Evolutionary conservation across 1,140 invertebrate species (phyloP), one percentile per base, ranked within the genome.

Genomic region (Ganaspis sp.): DNA sequence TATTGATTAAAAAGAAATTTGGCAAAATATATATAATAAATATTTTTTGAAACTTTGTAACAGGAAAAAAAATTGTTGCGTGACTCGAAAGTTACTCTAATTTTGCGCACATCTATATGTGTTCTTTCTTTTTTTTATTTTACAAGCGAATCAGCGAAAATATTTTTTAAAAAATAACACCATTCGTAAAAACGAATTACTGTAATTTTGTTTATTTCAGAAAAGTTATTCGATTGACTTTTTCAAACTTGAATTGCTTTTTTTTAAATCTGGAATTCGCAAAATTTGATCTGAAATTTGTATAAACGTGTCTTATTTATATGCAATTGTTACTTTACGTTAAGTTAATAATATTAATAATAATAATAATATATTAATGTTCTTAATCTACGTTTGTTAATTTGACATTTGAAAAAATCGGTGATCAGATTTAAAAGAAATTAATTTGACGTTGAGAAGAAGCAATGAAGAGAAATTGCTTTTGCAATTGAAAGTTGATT

Each of bases 101-200:
- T 29, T 29, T 64, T n/a, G 8, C 12, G 23, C 8, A 49, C 17
- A 15, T 17, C 15, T 49, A 49, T 5, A 49, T 49, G 45, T 49
- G n/a, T 15, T 17, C 2, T 3, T n/a, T n/a, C 15, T 64, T 29
- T 26, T 64, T 64, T 64, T n/a, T 5, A n/a, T 34, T 26, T n/a
- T 12, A n/a, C 12, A 64, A 64, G 11, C 23, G 23, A 64, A 64
- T 5, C 23, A 64, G 58, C 58, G 58, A 64, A 29, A 64, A 29
- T 5, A 29, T n/a, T 64, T 15, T 4, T 23, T 11, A 58, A 58
- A n/a, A 0, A 58, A 15, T 15, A 64, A 64, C 0, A 15, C 6
- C n/a, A 49, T 49, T 64, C 58, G 58, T 26, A 8, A 64, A 29
- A 26, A 64, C 23, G 26, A 64, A 64, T 64, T 26, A 64, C 23